These are phyloP conservation scores for Microtus richardsoni DNA, from an alignment of 2,113 vertebrate species.

Conservation along the genomic window DNA sequence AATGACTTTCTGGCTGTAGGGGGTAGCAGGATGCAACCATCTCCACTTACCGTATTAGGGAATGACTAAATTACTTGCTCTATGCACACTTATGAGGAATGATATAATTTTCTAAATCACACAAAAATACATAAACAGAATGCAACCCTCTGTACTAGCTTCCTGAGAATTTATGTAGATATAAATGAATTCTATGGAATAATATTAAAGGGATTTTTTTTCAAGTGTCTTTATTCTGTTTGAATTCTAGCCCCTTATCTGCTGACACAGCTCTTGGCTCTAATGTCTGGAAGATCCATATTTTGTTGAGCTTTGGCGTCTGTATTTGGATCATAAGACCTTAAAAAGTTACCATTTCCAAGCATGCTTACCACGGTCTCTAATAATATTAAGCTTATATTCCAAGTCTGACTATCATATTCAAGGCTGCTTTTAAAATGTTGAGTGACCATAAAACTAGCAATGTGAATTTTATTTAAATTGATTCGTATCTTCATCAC, in stretches of 20 bases:
- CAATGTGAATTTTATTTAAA: slow-evolving; percentile 79
- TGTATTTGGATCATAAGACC: slow-evolving; percentile 21
- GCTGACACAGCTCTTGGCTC: not conserved
- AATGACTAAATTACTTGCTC: slow-evolving; percentile 89
- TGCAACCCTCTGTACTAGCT: slow-evolving; percentile 57
- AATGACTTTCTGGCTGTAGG: slow-evolving; percentile 86
- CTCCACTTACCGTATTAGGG: slow-evolving; percentile 88
- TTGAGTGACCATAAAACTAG: slow-evolving; percentile 39
- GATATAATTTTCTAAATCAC: slow-evolving; percentile 90
- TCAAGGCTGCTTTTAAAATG: slow-evolving; percentile 63
- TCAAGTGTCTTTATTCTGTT: slow-evolving; percentile 57
- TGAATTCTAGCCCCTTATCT: slow-evolving; percentile 7
- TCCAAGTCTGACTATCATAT: slow-evolving; percentile 60
- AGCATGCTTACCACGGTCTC: slow-evolving; percentile 31
- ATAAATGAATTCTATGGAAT: slow-evolving; percentile 70
- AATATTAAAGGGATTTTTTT: slow-evolving; percentile 51
- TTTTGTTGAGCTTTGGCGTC: slow-evolving; percentile 33
- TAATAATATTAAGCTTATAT: slow-evolving; percentile 66
- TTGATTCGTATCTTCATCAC: slow-evolving; percentile 84
- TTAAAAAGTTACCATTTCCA: slow-evolving; percentile 59
- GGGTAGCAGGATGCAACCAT: slow-evolving; percentile 87
- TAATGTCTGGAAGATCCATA: not conserved
- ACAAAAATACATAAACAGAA: slow-evolving; percentile 87
- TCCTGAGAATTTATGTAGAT: slow-evolving; percentile 72
- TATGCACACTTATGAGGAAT: slow-evolving; percentile 86